Evolutionary conservation across 2,888 invertebrate species (phyloP).

Genomic region (Drosophila neotestacea): DNA sequence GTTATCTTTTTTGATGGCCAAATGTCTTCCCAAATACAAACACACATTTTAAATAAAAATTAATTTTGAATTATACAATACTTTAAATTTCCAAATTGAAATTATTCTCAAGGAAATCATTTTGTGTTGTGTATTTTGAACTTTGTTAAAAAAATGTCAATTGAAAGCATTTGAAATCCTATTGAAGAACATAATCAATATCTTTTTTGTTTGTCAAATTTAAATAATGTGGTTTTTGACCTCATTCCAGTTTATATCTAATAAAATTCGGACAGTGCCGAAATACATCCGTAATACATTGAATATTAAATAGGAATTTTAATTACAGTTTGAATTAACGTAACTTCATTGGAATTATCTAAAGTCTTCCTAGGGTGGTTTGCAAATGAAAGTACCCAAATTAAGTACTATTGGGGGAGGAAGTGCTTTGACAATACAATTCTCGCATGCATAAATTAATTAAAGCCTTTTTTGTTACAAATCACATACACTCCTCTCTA

Average conservation of each 20-base stretch:
- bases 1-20: constrained; percentile 5
- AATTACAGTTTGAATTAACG: too few relatives aligned
- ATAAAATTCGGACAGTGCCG: too few relatives aligned
- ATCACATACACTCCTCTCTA: constrained; percentile 28
- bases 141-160: background rate
- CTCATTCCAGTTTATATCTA: too few relatives aligned
- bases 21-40: constrained; percentile 8
- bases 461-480: constrained; percentile 46
- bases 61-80: background rate
- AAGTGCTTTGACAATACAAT: constrained; percentile 6
- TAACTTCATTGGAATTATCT: too few relatives aligned
- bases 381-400: background rate
- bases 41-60: constrained; percentile 8
- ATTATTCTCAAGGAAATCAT: background rate
- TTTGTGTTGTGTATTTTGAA: background rate
- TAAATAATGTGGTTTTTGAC: too few relatives aligned
- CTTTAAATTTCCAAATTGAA: background rate
- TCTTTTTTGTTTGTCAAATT: too few relatives aligned
- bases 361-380: background rate
- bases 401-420: background rate
- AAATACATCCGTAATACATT: too few relatives aligned
- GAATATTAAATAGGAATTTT: too few relatives aligned
- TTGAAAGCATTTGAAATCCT: too few relatives aligned
- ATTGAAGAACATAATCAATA: too few relatives aligned
- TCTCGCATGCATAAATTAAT: constrained; percentile 55